Evolutionary conservation across 2,888 invertebrate species (phyloP).

Genomic region (Alentia gelatinosa): DNA sequence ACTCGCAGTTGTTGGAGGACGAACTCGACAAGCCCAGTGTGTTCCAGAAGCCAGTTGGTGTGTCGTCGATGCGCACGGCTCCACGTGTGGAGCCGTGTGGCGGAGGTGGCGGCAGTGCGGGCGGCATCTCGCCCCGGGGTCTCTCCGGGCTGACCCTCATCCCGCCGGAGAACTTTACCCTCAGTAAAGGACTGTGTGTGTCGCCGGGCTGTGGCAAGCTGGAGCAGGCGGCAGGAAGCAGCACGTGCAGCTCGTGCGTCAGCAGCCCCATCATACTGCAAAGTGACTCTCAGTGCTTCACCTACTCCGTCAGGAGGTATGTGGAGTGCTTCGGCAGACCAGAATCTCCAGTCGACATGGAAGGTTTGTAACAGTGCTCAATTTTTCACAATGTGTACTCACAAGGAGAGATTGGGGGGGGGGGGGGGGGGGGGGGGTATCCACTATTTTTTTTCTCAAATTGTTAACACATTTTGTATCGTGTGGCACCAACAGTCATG

Average conservation of each 20-base stretch:
- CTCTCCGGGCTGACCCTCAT: constrained; percentile 56
- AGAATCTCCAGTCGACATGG: constrained; percentile 74
- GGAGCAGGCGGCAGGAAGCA: constrained; percentile 70
- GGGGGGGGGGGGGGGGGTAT: no score
- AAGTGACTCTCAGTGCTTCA: constrained; percentile 78
- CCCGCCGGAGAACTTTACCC: constrained; percentile 54
- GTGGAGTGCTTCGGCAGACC: constrained; percentile 67
- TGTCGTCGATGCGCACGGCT: background rate
- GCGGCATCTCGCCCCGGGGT: constrained; percentile 18
- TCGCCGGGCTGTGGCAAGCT: constrained; percentile 62
- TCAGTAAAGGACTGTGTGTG: constrained; percentile 58
- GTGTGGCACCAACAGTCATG: no score
- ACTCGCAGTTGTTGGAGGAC: constrained; percentile 54
- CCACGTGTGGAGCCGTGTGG: background rate
- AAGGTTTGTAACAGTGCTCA: constrained; percentile 68
- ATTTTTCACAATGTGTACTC: no score
- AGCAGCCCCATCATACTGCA: constrained; percentile 77
- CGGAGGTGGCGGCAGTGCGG: background rate
- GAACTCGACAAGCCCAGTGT: constrained; percentile 22
- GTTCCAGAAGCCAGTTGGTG: constrained; percentile 53
- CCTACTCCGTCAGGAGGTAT: constrained; percentile 77
- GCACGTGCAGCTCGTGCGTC: constrained; percentile 84
- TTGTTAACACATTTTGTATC: no score
- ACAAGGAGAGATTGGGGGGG: no score
- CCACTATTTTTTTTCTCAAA: no score